These are phyloP conservation scores for Boloria euphrosyne DNA, from an alignment of 2,888 invertebrate species.

Conservation along the genomic window DNA sequence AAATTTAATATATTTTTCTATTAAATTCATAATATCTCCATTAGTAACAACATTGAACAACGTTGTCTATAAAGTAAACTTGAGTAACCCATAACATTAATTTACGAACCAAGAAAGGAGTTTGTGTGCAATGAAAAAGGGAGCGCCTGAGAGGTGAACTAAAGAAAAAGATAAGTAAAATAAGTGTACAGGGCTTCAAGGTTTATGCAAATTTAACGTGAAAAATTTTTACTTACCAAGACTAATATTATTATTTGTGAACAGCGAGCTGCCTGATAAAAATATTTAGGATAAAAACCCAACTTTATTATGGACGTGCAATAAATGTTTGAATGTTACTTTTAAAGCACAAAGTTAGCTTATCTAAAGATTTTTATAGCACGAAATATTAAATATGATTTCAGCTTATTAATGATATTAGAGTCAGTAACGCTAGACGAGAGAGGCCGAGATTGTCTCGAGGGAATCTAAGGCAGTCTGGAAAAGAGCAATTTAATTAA, in stretches of 20 bases:
- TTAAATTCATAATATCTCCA: background rate
- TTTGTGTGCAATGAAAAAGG: constrained; percentile 63
- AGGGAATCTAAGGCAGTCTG: constrained; percentile 37
- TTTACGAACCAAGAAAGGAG: constrained; percentile 42
- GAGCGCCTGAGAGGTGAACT: constrained; percentile 61
- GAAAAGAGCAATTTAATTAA: constrained; percentile 42
- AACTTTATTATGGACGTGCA: constrained; percentile 44
- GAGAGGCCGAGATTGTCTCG: constrained; percentile 32
- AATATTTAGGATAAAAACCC: constrained; percentile 52
- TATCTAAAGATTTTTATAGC: constrained; percentile 21
- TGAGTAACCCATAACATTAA: constrained; percentile 37
- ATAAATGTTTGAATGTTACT: constrained; percentile 49
- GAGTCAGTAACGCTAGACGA: constrained; percentile 31
- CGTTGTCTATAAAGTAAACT: constrained; percentile 36
- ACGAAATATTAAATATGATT: constrained; percentile 18
- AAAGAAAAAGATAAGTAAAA: constrained; percentile 62
- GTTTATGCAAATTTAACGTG: constrained; percentile 77
- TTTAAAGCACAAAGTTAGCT: constrained; percentile 37
- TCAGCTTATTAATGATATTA: constrained; percentile 21
- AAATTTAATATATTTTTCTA: background rate
- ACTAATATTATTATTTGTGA: constrained; percentile 74
- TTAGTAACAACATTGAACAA: constrained; percentile 21
- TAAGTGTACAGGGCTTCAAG: constrained; percentile 65
- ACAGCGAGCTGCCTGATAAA: constrained; percentile 63
- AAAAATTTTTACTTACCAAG: constrained; percentile 70